A percentile compares a stretch with the other conserved stretches of the same genome.
Evolutionary conservation across 2,888 invertebrate species (phyloP).

Genomic region (Piscicola geometra): DNA sequence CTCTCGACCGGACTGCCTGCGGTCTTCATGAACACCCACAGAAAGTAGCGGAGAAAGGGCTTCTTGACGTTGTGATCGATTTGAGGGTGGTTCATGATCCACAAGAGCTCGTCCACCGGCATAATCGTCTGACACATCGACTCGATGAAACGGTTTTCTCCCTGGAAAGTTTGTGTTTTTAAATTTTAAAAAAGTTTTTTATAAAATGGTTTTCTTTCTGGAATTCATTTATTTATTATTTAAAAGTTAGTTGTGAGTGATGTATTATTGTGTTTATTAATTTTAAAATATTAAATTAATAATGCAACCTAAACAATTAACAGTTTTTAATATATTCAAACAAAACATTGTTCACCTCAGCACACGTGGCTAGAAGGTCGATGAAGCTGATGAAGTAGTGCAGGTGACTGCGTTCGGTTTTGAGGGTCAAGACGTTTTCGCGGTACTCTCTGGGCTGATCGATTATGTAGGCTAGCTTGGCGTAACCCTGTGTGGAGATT

Average conservation of each 20-base stretch:
- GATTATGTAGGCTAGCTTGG: slow-evolving; percentile 46
- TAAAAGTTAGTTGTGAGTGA: no score
- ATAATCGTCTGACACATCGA: slow-evolving; percentile 51
- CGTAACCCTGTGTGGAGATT: no score
- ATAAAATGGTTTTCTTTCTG: no score
- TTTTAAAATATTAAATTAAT: no score
- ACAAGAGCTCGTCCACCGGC: slow-evolving; percentile 47
- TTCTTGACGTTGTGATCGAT: slow-evolving; percentile 47
- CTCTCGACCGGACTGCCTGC: slow-evolving; percentile 50
- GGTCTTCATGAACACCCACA: slow-evolving; percentile 49
- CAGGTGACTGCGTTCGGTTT: slow-evolving; percentile 42
- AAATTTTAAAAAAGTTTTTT: no score
- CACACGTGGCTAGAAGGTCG: slow-evolving; percentile 46
- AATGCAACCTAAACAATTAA: no score
- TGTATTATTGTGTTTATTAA: no score
- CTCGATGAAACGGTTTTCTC: slow-evolving; percentile 50
- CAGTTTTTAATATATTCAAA: neutral
- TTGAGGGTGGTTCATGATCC: slow-evolving; percentile 46
- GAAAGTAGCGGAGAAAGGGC: slow-evolving; percentile 48
- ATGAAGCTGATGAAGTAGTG: slow-evolving; percentile 46
- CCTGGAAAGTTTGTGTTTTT: no score
- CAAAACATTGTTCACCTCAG: slow-evolving; percentile 39
- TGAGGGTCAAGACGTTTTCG: slow-evolving; percentile 49
- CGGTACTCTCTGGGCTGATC: slow-evolving; percentile 47
- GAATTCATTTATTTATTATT: no score